Percentiles rank a stretch among this genome's conserved stretches.
phyloP scores from a whole-genome alignment of 1,140 invertebrate genomes.

The Caenorhabditis elegans region WBcel235 BX284605.5:10915501-10916000 shows the following conservation, averaged over 20 bases:
- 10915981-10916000: conserved; percentile 19
- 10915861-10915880: conserved; percentile 14
- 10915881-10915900: neutral
- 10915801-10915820: conserved; percentile 1
- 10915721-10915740: no score
- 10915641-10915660: no score
- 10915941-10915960: neutral
- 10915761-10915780: neutral
- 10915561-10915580: no score
- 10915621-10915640: no score
- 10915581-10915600: no score
- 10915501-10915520: no score
- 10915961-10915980: neutral
- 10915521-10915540: no score
- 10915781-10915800: neutral
- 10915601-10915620: no score
- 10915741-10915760: neutral
- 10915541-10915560: no score
- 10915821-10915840: conserved; percentile 9
- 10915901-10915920: neutral
- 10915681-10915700: no score
- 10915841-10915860: conserved; percentile 8
- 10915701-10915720: no score
- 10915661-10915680: no score
- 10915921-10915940: neutral